Evolutionary conservation across 2,113 vertebrate genomes (phyloP).

Genomic region (Aix galericulata): DNA sequence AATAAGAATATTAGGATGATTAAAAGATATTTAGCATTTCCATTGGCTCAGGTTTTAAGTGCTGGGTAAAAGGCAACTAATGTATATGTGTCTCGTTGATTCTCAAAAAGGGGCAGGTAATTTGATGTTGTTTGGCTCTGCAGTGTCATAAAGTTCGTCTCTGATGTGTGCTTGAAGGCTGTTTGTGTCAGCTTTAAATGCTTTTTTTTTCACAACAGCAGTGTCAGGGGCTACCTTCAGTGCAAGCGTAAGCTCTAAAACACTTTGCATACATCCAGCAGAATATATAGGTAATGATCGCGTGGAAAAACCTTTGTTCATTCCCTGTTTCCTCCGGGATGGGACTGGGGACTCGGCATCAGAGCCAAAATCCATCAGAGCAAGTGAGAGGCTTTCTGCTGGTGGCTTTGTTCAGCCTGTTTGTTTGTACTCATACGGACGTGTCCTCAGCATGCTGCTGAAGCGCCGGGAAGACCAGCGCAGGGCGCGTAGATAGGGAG

Average conservation of each 20-base stretch:
- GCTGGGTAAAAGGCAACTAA: conserved; percentile 8
- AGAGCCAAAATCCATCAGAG: not conserved
- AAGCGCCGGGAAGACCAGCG: not conserved
- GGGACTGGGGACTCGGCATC: not conserved
- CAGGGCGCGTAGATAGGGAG: not conserved
- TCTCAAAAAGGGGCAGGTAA: not conserved
- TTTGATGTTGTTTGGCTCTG: not conserved
- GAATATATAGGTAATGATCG: rapidly evolving
- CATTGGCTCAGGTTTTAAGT: not conserved
- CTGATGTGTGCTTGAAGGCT: not conserved
- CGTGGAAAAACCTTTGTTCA: not conserved
- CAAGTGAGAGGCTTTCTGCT: not conserved
- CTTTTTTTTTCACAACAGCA: not conserved
- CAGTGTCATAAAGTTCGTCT: not conserved
- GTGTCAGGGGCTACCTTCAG: not conserved
- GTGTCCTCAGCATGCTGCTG: not conserved
- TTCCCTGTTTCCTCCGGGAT: not conserved
- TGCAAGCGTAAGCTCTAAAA: not conserved
- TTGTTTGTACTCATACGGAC: not conserved
- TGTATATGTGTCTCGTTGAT: not conserved
- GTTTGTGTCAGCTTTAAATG: not conserved
- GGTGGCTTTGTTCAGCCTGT: not conserved
- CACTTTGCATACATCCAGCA: not conserved
- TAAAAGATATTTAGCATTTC: conserved; percentile 51
- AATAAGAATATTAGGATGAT: conserved; percentile 73